Evolutionary conservation across 2,888 invertebrate genomes (phyloP).

Genomic region (Periphyllus acericola): DNA sequence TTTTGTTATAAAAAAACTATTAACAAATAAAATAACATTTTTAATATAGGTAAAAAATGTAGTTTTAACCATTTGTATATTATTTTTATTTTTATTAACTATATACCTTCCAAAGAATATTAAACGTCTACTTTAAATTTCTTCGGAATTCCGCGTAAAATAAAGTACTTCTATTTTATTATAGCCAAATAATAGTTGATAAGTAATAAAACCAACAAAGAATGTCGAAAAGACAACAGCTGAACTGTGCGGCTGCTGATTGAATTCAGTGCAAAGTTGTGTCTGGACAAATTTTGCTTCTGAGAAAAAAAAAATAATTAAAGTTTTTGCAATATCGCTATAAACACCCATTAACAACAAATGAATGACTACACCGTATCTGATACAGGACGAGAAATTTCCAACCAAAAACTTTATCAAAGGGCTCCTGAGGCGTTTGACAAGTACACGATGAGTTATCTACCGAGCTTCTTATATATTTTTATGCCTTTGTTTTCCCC

Average conservation of each 20-base stretch:
- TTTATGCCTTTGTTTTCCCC: neutral
- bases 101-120: neutral
- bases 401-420: conserved; percentile 34
- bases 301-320: neutral
- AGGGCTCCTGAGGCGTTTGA: neutral
- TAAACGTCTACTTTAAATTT: neutral
- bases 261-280: neutral
- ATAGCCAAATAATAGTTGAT: neutral
- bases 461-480: neutral
- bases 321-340: neutral
- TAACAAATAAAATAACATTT: no score
- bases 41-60: no score
- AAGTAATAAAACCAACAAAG: neutral
- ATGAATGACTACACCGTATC: neutral
- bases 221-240: neutral
- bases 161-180: no score
- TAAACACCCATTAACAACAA: conserved; percentile 5
- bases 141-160: neutral
- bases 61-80: no score
- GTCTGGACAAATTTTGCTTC: conserved; percentile 1
- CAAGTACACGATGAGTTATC: conserved; percentile 3
- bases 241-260: neutral
- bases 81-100: no score
- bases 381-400: conserved; percentile 8
- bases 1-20: no score